Conservation (phyloP, 2,888 invertebrate genomes). For the Protodeltote pygarga region DNA sequence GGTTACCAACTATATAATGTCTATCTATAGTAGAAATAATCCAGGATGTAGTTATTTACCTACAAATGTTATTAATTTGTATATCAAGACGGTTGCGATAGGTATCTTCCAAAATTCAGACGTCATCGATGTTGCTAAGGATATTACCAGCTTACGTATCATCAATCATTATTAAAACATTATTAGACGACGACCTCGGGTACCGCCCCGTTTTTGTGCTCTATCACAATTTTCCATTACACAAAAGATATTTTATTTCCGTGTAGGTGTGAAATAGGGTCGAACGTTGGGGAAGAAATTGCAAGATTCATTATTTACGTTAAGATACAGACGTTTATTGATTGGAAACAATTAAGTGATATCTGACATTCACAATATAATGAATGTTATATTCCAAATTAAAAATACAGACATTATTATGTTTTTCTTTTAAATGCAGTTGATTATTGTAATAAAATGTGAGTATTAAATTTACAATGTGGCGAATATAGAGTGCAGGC, state of each 20-base stretch:
- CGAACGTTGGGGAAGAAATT: slow-evolving; percentile 11
- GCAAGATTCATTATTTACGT: slow-evolving; percentile 32
- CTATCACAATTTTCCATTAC: slow-evolving; percentile 43
- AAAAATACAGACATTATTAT: slow-evolving; percentile 1
- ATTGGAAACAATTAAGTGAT: slow-evolving; percentile 1
- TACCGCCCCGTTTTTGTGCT: slow-evolving; percentile 50
- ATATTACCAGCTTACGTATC: slow-evolving; percentile 31
- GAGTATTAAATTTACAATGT: slow-evolving; percentile 33
- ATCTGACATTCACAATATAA: neutral
- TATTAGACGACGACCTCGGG: slow-evolving; percentile 51
- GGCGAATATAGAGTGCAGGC: slow-evolving; percentile 22
- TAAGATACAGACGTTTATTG: slow-evolving; percentile 2
- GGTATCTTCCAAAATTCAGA: slow-evolving; percentile 25
- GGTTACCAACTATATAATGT: no score
- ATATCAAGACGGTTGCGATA: slow-evolving; percentile 29
- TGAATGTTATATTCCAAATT: neutral
- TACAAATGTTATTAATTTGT: slow-evolving; percentile 23
- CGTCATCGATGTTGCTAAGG: slow-evolving; percentile 41
- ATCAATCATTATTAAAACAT: slow-evolving; percentile 56
- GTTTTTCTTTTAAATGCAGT: slow-evolving; percentile 17
- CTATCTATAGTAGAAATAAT: no score
- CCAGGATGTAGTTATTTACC: slow-evolving; percentile 11
- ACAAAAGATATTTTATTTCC: slow-evolving; percentile 43
- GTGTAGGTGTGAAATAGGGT: slow-evolving; percentile 42
- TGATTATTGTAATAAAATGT: slow-evolving; percentile 27